phyloP scores from a whole-genome alignment of 2,113 vertebrate genomes.

The Psammodynastes pulverulentus region DNA sequence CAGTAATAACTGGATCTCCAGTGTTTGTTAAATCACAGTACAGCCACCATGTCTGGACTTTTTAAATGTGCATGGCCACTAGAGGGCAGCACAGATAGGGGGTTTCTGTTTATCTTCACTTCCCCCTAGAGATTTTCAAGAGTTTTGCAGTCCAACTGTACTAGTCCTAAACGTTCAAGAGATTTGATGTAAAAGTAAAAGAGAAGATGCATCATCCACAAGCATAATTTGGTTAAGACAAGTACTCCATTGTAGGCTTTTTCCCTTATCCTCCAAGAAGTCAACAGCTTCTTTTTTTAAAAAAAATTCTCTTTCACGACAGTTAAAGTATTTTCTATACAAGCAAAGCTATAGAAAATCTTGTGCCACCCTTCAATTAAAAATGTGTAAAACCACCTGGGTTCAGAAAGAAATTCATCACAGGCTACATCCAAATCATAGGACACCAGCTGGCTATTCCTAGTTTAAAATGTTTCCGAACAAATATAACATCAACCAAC shows the following conservation, averaged over 20 bases:
- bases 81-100: background rate
- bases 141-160: background rate
- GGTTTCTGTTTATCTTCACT: background rate
- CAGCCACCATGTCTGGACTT: background rate
- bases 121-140: background rate
- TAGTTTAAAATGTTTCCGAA: constrained; percentile 55
- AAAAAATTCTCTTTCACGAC: background rate
- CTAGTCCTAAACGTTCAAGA: background rate
- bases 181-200: background rate
- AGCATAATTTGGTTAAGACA: background rate
- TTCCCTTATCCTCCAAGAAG: background rate
- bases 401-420: constrained; percentile 11
- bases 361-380: background rate
- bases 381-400: background rate
- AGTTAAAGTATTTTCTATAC: background rate
- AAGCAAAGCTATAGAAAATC: background rate
- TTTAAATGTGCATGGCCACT: background rate
- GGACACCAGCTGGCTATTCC: constrained; percentile 19
- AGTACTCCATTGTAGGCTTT: background rate
- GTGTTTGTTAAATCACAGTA: background rate
- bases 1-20: background rate
- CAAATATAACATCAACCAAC: background rate
- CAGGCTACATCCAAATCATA: background rate
- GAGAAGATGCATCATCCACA: background rate
- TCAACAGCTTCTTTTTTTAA: background rate